A percentile compares a stretch with the other conserved stretches of the same genome.
These are phyloP conservation scores for Scarus forsteni DNA, from an alignment of 2,797 vertebrate genomes.

Conservation along the genomic window DNA sequence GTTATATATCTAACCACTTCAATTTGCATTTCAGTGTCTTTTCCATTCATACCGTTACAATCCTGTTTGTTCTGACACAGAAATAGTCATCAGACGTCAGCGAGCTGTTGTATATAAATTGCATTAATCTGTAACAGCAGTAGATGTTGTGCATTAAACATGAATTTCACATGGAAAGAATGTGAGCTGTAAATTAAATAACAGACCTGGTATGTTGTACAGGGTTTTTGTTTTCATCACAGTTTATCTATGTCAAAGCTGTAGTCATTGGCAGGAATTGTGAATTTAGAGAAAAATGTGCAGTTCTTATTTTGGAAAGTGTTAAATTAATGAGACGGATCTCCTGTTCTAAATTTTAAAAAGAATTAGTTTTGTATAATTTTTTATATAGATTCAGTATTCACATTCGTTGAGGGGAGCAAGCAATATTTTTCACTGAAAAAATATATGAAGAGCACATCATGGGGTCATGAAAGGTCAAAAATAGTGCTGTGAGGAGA, in stretches of 20 bases:
- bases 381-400: too few relatives aligned
- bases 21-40: not conserved
- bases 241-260: constrained; percentile 1
- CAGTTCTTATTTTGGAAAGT: too few relatives aligned
- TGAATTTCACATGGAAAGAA: constrained; percentile 13
- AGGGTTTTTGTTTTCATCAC: not conserved
- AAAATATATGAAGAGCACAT: too few relatives aligned
- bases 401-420: too few relatives aligned
- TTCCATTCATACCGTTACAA: not conserved
- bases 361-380: too few relatives aligned
- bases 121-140: constrained; percentile 5
- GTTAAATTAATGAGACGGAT: too few relatives aligned
- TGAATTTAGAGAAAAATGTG: too few relatives aligned
- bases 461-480: too few relatives aligned
- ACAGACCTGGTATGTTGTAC: not conserved
- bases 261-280: not conserved
- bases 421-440: too few relatives aligned
- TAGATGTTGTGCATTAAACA: constrained; percentile 30
- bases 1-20: constrained; percentile 12
- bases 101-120: constrained; percentile 14
- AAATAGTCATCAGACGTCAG: not conserved
- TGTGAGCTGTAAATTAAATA: constrained; percentile 12
- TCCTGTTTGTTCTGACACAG: constrained; percentile 2
- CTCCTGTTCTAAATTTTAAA: too few relatives aligned
- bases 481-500: too few relatives aligned